Evolutionary conservation across 1,140 invertebrate genomes (phyloP), one percentile per base, ranked within the genome.

Genomic region (Wiebesia pumilae): DNA sequence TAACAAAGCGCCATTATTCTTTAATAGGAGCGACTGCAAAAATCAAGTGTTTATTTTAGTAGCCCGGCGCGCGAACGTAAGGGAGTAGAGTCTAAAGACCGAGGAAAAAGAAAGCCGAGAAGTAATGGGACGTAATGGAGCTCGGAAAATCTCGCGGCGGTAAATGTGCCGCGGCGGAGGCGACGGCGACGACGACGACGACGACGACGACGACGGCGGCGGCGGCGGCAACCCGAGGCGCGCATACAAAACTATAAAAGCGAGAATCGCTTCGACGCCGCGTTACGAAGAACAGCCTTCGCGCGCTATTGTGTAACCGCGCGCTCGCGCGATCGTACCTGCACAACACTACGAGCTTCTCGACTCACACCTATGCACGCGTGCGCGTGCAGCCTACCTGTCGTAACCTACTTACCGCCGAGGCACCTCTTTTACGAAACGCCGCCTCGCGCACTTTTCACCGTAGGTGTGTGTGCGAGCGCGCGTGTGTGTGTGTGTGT

Each of bases 351-450:
- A 24, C 27, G 58, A n/a, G n/a, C n/a, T n/a, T n/a, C 43, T 62
- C 82, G 69, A 69, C 69, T 88, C 83, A 78, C 81, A 83, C 19
- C 38, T 58, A 78, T 51, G 16, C 24, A 24, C n/a, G 19, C 33
- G 30, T 16, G 35, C 7, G n/a, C 67, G n/a, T 0, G 38, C 65
- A n/a, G 80, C 82, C 88, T 88, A 88, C 81, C 82, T 88, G 86
- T 80, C 82, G 87, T 88, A 89, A 88, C 89, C 88, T 88, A 89
- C 87, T 90, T 90, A 89, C 77, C 83, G 80, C 12, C 43, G 21
- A n/a, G 80, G 40, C 79, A 40, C 33, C 71, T 14, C 38, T 35
- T 62, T 38, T 35, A 12, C 16, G n/a, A n/a, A n/a, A 38, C 69
- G 33, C 14, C 27, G 19, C 35, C 43, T 30, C 40, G 27, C 40